phyloP scores from a whole-genome alignment of 1,140 invertebrate genomes.

The Drosophila novamexicana region DNA sequence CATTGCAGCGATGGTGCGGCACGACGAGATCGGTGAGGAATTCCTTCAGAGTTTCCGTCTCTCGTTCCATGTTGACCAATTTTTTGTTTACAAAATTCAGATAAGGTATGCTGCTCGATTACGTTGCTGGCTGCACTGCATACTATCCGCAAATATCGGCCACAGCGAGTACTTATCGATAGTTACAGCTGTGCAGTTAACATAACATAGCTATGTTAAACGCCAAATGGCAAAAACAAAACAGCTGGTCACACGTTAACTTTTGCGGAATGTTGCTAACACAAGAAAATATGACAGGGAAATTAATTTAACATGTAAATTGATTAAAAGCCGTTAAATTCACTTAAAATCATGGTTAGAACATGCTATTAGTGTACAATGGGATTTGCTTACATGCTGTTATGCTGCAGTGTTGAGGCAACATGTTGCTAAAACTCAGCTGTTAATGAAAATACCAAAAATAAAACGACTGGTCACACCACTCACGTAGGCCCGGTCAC shows the following conservation, averaged over 20 bases:
- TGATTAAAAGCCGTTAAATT: not conserved
- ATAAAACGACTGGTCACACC: slow-evolving; percentile 13
- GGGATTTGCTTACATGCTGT: too few relatives aligned
- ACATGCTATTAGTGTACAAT: not conserved
- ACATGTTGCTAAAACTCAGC: slow-evolving; percentile 39
- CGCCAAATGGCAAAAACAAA: not conserved
- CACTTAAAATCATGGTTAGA: too few relatives aligned
- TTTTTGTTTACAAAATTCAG: slow-evolving; percentile 15
- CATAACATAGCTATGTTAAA: not conserved
- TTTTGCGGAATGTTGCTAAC: not conserved
- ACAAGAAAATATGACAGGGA: not conserved
- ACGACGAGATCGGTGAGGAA: slow-evolving; percentile 70
- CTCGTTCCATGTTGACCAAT: slow-evolving; percentile 27
- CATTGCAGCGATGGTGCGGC: slow-evolving; percentile 59
- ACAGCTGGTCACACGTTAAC: not conserved
- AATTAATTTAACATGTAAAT: not conserved
- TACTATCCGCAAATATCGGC: not conserved
- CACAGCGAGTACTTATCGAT: not conserved
- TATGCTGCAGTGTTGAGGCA: not conserved
- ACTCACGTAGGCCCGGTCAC: slow-evolving; percentile 19
- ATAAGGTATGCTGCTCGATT: not conserved
- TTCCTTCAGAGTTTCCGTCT: slow-evolving; percentile 52
- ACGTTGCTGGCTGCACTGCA: not conserved
- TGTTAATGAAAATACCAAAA: slow-evolving; percentile 33
- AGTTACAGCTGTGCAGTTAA: not conserved